These are phyloP conservation scores for Arvicanthis niloticus DNA, from an alignment of 2,113 vertebrate species.

Conservation along the genomic window DNA sequence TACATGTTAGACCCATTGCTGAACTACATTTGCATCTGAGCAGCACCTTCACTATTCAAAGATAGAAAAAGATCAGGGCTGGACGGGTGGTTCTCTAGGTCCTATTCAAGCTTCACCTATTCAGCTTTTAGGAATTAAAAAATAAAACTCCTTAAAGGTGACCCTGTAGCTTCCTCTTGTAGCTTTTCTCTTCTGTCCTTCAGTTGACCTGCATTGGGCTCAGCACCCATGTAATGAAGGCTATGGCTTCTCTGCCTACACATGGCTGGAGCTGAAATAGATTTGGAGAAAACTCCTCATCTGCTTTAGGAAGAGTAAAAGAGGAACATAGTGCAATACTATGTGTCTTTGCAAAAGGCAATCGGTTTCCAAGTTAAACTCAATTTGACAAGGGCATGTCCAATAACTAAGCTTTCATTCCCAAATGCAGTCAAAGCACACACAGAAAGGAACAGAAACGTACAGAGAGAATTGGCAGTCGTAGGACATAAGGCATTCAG, in stretches of 20 bases:
- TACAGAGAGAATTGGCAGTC: not conserved
- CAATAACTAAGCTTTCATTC: not conserved
- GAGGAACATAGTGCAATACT: fast-evolving
- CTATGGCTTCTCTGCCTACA: not conserved
- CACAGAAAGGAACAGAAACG: not conserved
- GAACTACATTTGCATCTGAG: not conserved
- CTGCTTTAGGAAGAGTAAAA: not conserved
- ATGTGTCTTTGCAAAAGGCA: slow-evolving; percentile 29
- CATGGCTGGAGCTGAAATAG: not conserved
- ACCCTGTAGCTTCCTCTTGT: no score
- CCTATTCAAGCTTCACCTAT: not conserved
- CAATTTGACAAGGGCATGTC: slow-evolving; percentile 39
- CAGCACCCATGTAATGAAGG: not conserved
- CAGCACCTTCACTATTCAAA: not conserved
- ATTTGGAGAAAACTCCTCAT: not conserved
- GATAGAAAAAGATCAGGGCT: not conserved
- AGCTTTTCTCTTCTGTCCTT: not conserved
- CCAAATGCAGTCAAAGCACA: not conserved
- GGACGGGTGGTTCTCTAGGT: not conserved
- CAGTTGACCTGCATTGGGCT: not conserved
- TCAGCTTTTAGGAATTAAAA: not conserved
- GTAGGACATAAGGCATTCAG: fast-evolving
- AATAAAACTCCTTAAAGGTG: not conserved
- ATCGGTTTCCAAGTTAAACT: slow-evolving; percentile 44
- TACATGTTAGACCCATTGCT: not conserved